Base-by-base conservation (phyloP, 2,113 vertebrate genomes). In the Myotis davidii region DNA sequence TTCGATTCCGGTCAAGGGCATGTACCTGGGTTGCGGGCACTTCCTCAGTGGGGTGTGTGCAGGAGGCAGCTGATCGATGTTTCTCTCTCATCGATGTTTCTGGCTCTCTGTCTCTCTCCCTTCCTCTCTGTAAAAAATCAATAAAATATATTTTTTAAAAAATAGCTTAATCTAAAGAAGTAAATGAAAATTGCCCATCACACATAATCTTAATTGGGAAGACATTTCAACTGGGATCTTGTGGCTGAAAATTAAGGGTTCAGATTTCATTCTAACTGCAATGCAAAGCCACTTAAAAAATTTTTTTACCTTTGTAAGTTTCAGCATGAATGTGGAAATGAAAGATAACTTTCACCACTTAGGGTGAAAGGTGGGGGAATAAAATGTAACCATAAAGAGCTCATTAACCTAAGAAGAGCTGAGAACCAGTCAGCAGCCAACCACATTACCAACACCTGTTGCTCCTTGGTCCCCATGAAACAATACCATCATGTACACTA, bases 181-280 rank as follows among this genome's bases (percentile, higher is more conserved):
- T 32, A 91, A 90, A 74, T 65, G 25, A 78, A 91, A 87, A 94
- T 52, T 78, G 91, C 87, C 27, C 37, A 70, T 42, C 52, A 50
- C 6, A 64, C 6, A 32, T 67, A 67, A 32, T 27, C 32, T 29
- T 56, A 13, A 39, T 18, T 10, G 39, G n/a, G n/a, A 88, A 52
- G 78, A 76, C 6, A 87, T 67, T 84, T 92, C 64, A 84, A 37
- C 25, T 64, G 45, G 21, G 4, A 59, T 18, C 6, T 39, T 84
- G 10, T 21, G 64, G 76, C 59, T 50, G 20, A 77, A 92, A 94
- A 59, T 83, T 64, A 86, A 21, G n/a, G 76, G 29, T 56, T 39
- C 45, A 34, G n/a, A 70, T 50, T 70, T 85, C 20, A 85, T 92
- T 83, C 67, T 72, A 88, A 92, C 9, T 45, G 1, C 8, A n/a